phyloP scores from a whole-genome alignment of 1,140 invertebrate genomes.

The Lethocerus indicus region DNA sequence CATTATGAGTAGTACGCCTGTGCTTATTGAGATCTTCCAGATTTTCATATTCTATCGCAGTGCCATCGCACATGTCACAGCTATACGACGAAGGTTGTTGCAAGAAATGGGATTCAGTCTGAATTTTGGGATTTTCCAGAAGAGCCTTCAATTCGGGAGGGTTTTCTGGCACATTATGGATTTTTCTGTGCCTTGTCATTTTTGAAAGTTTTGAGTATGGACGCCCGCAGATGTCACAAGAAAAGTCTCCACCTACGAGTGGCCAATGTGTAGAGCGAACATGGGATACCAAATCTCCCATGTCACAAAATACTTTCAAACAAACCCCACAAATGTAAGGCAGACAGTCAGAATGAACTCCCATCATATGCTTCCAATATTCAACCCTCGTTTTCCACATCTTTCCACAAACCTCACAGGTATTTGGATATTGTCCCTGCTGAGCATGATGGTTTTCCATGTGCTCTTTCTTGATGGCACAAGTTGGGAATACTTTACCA shows the following conservation, averaged over 20 bases:
- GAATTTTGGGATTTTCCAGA: conserved; percentile 8
- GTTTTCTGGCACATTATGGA: conserved; percentile 23
- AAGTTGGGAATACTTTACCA: conserved; percentile 32
- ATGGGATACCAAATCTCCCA: conserved; percentile 27
- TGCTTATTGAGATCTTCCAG: conserved; percentile 35
- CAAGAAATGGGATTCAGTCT: conserved; percentile 2
- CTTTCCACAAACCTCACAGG: conserved; percentile 30
- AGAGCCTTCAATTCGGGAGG: conserved; percentile 12
- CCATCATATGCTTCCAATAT: conserved; percentile 38
- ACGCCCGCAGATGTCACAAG: conserved; percentile 34
- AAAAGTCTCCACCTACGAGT: conserved; percentile 30
- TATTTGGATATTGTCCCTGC: conserved; percentile 26
- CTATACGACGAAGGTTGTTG: conserved; percentile 1
- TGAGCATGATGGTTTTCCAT: conserved; percentile 26
- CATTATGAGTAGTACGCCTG: conserved; percentile 30
- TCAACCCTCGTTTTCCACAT: conserved; percentile 34
- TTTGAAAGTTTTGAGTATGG: conserved; percentile 35
- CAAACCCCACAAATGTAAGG: conserved; percentile 35
- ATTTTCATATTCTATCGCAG: conserved; percentile 25
- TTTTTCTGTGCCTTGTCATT: conserved; percentile 32
- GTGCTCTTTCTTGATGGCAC: conserved; percentile 29
- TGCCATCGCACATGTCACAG: conserved; percentile 22
- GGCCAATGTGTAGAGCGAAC: conserved; percentile 31
- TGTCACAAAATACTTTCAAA: conserved; percentile 31
- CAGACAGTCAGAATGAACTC: conserved; percentile 32